These are phyloP conservation scores for Zaprionus nigranus DNA, from an alignment of 1,140 invertebrate species.

Conservation along the genomic window DNA sequence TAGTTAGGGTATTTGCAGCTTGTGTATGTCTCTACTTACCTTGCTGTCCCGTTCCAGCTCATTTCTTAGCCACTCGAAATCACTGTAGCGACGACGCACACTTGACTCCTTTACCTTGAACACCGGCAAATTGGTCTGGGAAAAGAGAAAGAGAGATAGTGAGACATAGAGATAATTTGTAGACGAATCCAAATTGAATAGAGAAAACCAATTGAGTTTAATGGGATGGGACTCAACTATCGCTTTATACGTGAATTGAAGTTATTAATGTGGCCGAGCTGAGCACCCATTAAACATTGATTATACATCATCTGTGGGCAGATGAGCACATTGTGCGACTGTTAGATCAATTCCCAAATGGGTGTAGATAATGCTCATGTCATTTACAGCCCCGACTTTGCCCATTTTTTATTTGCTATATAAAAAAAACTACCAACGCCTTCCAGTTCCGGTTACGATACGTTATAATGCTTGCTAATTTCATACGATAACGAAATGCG, in stretches of 20 bases:
- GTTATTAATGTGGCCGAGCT: neutral
- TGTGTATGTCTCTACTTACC: conserved; percentile 86
- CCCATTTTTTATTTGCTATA: neutral
- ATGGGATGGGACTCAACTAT: too few relatives aligned
- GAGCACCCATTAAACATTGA: neutral
- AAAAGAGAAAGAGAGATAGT: conserved; percentile 84
- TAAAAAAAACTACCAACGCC: neutral
- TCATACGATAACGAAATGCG: neutral
- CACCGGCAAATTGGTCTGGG: conserved; percentile 99
- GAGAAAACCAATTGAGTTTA: neutral
- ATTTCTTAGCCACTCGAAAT: conserved; percentile 99
- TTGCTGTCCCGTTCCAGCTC: conserved; percentile 99
- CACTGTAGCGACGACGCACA: conserved; percentile 98
- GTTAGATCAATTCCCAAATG: neutral
- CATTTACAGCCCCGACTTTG: neutral
- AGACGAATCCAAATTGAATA: neutral
- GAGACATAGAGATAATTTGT: neutral
- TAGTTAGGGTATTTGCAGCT: conserved; percentile 1
- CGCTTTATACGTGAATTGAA: neutral
- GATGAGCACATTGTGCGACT: neutral
- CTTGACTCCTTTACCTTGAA: conserved; percentile 99
- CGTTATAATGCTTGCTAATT: neutral
- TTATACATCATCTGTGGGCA: neutral
- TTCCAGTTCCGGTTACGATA: conserved; percentile 1
- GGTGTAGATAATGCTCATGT: neutral